Base-by-base conservation (phyloP, 2,113 vertebrate species). In the Psophia crepitans region DNA sequence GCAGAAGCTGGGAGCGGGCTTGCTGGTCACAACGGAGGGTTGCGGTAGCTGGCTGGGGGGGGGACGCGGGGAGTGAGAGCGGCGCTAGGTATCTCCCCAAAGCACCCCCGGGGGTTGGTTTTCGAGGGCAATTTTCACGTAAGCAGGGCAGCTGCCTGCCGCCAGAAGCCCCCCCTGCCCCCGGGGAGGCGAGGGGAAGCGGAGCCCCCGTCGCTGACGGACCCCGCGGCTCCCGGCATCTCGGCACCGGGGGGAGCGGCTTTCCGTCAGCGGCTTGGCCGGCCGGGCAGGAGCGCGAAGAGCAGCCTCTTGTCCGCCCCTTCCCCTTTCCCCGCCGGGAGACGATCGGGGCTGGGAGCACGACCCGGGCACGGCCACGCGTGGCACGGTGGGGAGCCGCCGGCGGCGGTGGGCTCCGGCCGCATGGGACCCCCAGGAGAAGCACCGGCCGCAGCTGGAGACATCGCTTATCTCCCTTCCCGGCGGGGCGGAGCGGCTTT, bases 21-120 rank as follows among this genome's bases (percentile, higher is more conserved):
- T 5, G 56, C 63, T 1, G 1, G 18, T 9, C 33, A 54, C 7
- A 17, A 1, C 48, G 4, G 26, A 43, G 41, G 20, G 28, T 3
- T 49, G 66, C 49, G 3, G 17, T 12, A 6, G 24, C 54, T 30
- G 54, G 24, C 11, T 8, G 10, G 5, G 7, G 16, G 20, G 28
- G 9, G 9, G 19, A 8, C 11, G 8, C 8, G 24, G 33, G 39
- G 23, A 23, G 19, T 3, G 61, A 39, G n/a, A 76, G 57, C 2
- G 2, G 35, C 74, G 3, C 8, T 8, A 54, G 19, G 6, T 5
- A 6, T 13, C 70, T 22, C 66, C 27, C 41, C 4, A 89, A 88
- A 64, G 1, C 57, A 66, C 46, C 75, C n/a, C 16, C 1, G 26
- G 37, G n/a, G n/a, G 2, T 44, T 60, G 27, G 19, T 44, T n/a